Percentiles rank a stretch among this genome's conserved stretches.
These are phyloP conservation scores for Chrosomus eos DNA, from an alignment of 2,797 vertebrate species.

Conservation along the genomic window DNA sequence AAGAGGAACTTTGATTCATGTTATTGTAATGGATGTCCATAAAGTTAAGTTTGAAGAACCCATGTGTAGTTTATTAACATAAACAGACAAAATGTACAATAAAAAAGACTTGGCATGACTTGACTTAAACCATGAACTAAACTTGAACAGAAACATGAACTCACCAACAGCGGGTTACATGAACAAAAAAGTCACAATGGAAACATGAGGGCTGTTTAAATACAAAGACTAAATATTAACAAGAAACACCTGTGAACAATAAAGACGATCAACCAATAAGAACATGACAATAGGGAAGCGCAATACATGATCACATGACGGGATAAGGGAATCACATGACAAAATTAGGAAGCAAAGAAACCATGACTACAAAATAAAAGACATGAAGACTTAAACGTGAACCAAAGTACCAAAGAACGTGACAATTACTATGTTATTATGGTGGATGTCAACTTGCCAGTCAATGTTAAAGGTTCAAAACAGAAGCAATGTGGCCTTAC, in stretches of 20 bases:
- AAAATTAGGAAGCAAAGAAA: too few relatives aligned
- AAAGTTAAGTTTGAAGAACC: background rate
- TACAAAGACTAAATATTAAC: background rate
- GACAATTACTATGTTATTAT: background rate
- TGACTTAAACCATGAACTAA: background rate
- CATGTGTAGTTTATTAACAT: background rate
- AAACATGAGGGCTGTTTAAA: too few relatives aligned
- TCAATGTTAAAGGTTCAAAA: background rate
- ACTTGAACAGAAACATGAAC: background rate
- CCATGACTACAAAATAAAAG: too few relatives aligned
- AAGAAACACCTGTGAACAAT: background rate
- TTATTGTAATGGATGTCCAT: background rate
- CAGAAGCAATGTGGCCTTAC: background rate
- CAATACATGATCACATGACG: too few relatives aligned
- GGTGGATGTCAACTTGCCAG: background rate
- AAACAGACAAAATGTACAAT: background rate
- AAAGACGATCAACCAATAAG: background rate
- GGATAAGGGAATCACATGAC: too few relatives aligned
- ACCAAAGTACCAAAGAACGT: too few relatives aligned
- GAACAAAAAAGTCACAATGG: too few relatives aligned
- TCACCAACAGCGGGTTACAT: too few relatives aligned
- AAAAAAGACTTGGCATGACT: background rate
- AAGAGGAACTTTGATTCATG: background rate
- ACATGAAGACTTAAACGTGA: too few relatives aligned
- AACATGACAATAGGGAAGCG: background rate